These are phyloP conservation scores for Dryadula phaetusa DNA, from an alignment of 2,888 invertebrate species.

Conservation along the genomic window DNA sequence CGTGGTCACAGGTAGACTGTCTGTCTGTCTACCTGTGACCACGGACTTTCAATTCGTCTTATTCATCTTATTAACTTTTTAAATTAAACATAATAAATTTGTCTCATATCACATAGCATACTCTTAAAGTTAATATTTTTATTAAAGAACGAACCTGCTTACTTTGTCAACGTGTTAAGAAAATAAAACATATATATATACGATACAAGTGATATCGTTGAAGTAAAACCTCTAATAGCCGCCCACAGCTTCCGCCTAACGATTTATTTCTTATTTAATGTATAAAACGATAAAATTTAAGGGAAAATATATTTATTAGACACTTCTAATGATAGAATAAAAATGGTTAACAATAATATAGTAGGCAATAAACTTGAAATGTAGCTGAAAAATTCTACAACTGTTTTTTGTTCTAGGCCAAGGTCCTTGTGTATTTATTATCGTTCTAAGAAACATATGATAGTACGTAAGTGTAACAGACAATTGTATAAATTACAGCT, in stretches of 20 bases:
- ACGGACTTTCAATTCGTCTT: too few species aligned
- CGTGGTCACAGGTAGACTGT: too few species aligned
- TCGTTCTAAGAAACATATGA: slow-evolving; percentile 3
- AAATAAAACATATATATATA: not conserved
- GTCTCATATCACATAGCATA: too few species aligned
- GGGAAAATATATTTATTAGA: slow-evolving; percentile 42
- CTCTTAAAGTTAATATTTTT: not conserved
- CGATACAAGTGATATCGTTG: not conserved
- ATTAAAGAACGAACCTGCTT: not conserved
- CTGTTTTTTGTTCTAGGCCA: slow-evolving; percentile 30
- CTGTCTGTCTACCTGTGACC: too few species aligned
- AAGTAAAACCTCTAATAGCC: slow-evolving; percentile 25
- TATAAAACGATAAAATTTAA: slow-evolving; percentile 41
- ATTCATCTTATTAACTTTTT: too few species aligned
- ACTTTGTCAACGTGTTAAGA: not conserved
- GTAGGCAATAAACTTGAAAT: slow-evolving; percentile 36
- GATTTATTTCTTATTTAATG: slow-evolving; percentile 47
- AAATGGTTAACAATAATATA: slow-evolving; percentile 37
- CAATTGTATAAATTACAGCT: slow-evolving; percentile 11
- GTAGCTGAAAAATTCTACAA: slow-evolving; percentile 35
- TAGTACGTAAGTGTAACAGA: slow-evolving; percentile 9
- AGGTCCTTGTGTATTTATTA: slow-evolving; percentile 26
- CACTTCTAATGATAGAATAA: slow-evolving; percentile 34
- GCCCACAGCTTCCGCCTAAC: slow-evolving; percentile 21
- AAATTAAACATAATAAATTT: too few species aligned